Base-by-base conservation (phyloP, 2,888 invertebrate species). In the Drosophila kokeensis region DNA sequence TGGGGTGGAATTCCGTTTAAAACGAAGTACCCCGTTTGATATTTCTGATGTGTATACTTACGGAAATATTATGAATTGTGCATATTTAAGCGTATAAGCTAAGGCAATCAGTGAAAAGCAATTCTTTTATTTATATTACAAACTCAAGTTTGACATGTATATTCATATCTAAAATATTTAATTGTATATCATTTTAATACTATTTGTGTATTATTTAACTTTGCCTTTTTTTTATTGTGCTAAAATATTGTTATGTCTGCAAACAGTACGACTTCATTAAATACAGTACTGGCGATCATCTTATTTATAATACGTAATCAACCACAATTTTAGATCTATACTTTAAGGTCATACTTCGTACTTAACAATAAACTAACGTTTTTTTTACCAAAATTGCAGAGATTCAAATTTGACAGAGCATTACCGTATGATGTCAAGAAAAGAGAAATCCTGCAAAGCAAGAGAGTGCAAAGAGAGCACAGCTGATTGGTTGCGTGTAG, bases 391-490 rank as follows among this genome's bases (percentile, higher is more conserved):
- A 59, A 38, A 42, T n/a, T 62, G 42, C 45, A 13, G 34, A 54
- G 38, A 58, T 24, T 34, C 10, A 55, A 59, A 52, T 40, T 32
- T 29, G 75, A 24, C 40, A 30, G 42, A 30, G 49, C 15, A 66
- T 34, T n/a, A 10, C 45, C 29, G 29, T 4, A 15, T 6, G 11
- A 30, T 5, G 54, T 29, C 15, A 11, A 38, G 36, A 30, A 34
- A 40, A 81, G 70, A 75, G 83, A 70, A 69, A 71, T 8, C 13
- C 54, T n/a, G 18, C 38, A 49, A 54, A 54, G 18, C 73, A 73
- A 75, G 82, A 83, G 87, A 76, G 60, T 49, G 29, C 60, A 67
- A 55, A 80, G 71, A 73, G 84, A 70, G 63, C 63, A 64, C 67
- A 76, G 75, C 73, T 77, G 77, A 77, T 81, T 81, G 76, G 77